A percentile compares a stretch with the other conserved stretches of the same genome.
Conservation (phyloP, 2,113 vertebrate species). For the Montifringilla adamsi region DNA sequence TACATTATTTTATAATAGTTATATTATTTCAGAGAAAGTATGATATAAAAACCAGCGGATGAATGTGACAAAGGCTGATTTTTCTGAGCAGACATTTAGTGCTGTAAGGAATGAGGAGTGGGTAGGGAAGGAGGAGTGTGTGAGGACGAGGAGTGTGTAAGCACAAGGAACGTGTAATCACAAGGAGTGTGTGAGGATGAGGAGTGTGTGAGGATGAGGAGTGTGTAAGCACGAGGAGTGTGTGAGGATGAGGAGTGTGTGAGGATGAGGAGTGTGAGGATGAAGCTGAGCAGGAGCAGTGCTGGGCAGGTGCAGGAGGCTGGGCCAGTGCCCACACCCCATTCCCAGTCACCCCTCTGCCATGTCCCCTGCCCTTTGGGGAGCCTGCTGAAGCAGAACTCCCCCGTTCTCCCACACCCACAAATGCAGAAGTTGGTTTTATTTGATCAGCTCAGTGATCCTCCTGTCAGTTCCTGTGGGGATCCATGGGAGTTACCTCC, state of each 20-base stretch:
- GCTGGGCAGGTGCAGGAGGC: neutral
- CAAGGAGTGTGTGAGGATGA: no score
- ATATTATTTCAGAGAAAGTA: neutral
- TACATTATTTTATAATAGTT: neutral
- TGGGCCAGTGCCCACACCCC: neutral
- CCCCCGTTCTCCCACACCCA: neutral
- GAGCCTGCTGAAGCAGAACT: neutral
- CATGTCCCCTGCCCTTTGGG: neutral
- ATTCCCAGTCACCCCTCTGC: no score
- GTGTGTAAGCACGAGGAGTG: no score
- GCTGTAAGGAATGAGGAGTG: neutral
- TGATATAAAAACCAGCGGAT: neutral
- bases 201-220: no score
- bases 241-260: no score
- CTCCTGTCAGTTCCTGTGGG: neutral
- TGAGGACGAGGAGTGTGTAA: neutral
- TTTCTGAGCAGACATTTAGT: neutral
- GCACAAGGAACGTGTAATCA: no score
- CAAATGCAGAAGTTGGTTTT: rapidly evolving
- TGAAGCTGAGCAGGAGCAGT: neutral
- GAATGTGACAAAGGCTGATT: neutral
- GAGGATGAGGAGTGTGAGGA: no score
- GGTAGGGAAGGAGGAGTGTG: no score
- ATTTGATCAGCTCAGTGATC: neutral
- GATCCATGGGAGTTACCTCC: neutral